phyloP scores from a whole-genome alignment of 2,113 vertebrate genomes.

The Aythya baeri region DNA sequence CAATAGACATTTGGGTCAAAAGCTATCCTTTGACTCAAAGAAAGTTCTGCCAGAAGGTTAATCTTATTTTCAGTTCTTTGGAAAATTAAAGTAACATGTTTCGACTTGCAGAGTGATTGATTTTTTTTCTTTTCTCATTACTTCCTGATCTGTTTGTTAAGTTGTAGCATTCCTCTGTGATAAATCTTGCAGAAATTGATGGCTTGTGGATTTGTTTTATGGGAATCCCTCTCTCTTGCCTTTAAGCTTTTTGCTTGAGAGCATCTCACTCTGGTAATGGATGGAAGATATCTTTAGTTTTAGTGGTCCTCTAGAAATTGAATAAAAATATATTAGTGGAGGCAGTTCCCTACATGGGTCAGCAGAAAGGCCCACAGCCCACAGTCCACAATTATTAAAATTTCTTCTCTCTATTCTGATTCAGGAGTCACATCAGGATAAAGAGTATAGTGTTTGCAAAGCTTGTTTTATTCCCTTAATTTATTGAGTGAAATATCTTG shows the following conservation, averaged over 20 bases:
- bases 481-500: neutral
- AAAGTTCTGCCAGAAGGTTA: conserved; percentile 25
- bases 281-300: neutral
- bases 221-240: neutral
- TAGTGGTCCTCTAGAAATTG: neutral
- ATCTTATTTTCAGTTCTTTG: conserved; percentile 35
- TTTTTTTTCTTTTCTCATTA: conserved; percentile 22
- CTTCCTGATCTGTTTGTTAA: conserved; percentile 24
- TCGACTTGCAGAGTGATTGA: conserved; percentile 7
- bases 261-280: neutral
- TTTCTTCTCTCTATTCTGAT: neutral
- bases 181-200: conserved; percentile 14
- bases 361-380: neutral
- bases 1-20: conserved; percentile 25
- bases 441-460: neutral
- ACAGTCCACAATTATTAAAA: neutral
- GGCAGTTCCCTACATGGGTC: neutral
- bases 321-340: neutral
- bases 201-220: neutral
- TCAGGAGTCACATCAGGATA: fast-evolving
- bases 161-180: neutral
- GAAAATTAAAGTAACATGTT: neutral
- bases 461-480: neutral
- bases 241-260: neutral
- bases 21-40: conserved; percentile 27